A percentile compares a stretch with the other conserved stretches of the same genome.
These are phyloP conservation scores for Paraescarpia echinospica DNA, from an alignment of 1,140 invertebrate species.

Conservation along the genomic window DNA sequence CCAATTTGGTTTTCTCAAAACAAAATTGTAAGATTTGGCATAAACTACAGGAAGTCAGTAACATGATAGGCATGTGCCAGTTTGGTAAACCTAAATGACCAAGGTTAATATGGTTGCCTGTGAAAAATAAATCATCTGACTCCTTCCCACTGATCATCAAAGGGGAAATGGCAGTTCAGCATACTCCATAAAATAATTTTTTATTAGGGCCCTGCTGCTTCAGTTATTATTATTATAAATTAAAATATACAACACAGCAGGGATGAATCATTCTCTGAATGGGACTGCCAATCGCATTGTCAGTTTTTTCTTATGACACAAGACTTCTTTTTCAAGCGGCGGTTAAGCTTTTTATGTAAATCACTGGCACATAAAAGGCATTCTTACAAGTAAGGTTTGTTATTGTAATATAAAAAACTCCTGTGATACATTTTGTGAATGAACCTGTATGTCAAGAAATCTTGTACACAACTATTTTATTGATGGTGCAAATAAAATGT, in stretches of 20 bases:
- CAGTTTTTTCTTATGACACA: neutral
- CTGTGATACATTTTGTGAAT: neutral
- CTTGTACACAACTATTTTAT: neutral
- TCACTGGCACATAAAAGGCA: neutral
- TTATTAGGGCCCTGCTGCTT: neutral
- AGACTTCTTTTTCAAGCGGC: neutral
- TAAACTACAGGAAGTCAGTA: too few species aligned
- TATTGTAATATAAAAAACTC: neutral
- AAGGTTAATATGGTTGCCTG: too few species aligned
- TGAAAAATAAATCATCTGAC: too few species aligned
- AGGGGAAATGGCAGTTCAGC: neutral
- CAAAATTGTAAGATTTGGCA: too few species aligned
- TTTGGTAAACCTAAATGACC: too few species aligned
- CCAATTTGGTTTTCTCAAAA: too few species aligned
- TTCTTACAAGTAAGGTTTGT: neutral
- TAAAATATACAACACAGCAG: neutral
- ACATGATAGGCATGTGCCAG: too few species aligned
- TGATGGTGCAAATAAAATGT: neutral
- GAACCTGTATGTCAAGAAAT: neutral
- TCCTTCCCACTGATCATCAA: neutral
- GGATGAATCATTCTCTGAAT: neutral
- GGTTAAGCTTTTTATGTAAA: neutral
- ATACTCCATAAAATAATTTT: neutral
- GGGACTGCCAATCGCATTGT: neutral
- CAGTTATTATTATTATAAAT: neutral